Evolutionary conservation across 1,140 invertebrate species (phyloP).

Genomic region (Drosophila saltans): DNA sequence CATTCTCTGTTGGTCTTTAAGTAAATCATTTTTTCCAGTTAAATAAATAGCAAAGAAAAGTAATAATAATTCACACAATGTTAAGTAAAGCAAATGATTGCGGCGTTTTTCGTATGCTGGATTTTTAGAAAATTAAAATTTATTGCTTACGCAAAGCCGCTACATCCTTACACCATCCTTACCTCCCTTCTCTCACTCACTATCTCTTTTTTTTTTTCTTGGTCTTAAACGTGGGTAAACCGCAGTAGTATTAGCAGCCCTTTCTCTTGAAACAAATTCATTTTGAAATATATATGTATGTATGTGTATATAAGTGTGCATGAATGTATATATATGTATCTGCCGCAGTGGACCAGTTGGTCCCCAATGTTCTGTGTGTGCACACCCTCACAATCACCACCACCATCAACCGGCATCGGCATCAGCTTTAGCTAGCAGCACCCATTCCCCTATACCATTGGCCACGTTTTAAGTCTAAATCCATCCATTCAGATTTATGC

Average conservation of each 20-base stretch:
- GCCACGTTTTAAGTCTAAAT: slow-evolving; percentile 33
- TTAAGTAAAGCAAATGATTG: slow-evolving; percentile 15
- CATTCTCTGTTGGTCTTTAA: neutral
- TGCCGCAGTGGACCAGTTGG: slow-evolving; percentile 18
- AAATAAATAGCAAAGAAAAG: slow-evolving; percentile 7
- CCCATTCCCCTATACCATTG: neutral
- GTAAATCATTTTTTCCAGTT: slow-evolving; percentile 8
- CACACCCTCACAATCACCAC: slow-evolving; percentile 5
- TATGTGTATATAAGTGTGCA: neutral
- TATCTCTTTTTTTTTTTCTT: neutral
- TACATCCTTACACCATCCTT: neutral
- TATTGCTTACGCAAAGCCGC: slow-evolving; percentile 51
- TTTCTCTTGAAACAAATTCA: slow-evolving; percentile 19
- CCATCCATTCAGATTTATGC: slow-evolving; percentile 59
- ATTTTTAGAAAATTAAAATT: slow-evolving; percentile 61
- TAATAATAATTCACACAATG: slow-evolving; percentile 11
- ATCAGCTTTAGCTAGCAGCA: neutral
- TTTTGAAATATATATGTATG: slow-evolving; percentile 5
- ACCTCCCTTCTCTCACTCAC: neutral
- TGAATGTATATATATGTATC: neutral
- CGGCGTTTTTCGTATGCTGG: slow-evolving; percentile 38
- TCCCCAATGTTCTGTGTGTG: neutral
- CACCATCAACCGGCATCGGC: neutral
- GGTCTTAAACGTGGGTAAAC: slow-evolving; percentile 7
- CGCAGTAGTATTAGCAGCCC: slow-evolving; percentile 16